Conservation (phyloP, 2,888 invertebrate species). For the Papilio elwesi region DNA sequence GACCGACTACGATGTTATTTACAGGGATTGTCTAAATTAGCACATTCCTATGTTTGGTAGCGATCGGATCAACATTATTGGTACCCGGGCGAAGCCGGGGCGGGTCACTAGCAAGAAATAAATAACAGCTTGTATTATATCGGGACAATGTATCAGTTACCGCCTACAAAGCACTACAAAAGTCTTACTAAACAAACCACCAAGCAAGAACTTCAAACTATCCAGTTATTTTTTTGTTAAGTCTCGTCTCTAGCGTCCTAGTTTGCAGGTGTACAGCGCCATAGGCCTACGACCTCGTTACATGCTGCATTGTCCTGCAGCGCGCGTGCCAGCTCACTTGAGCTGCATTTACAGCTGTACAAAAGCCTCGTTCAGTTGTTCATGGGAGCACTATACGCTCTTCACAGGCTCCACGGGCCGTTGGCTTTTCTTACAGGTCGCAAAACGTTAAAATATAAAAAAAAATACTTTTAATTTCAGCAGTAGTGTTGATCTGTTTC, state of each 20-base stretch:
- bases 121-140: no score
- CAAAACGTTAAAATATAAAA: background rate
- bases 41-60: no score
- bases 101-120: no score
- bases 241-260: background rate
- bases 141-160: no score
- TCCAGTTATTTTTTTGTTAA: no score
- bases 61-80: no score
- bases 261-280: background rate
- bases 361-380: conserved; percentile 14
- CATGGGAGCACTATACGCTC: conserved; percentile 4
- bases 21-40: no score
- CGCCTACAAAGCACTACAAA: no score
- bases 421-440: conserved; percentile 12
- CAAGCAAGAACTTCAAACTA: no score
- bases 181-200: no score
- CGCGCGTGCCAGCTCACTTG: conserved; percentile 1
- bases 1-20: no score
- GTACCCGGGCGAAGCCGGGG: no score
- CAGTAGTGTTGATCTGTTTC: background rate
- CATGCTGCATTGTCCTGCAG: conserved; percentile 24
- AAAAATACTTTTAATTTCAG: background rate
- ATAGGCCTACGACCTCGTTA: conserved; percentile 20
- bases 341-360: conserved; percentile 23
- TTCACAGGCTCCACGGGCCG: conserved; percentile 3